Evolutionary conservation across 1,140 invertebrate genomes (phyloP), one percentile per base, ranked within the genome.

Genomic region (Nilaparvata lugens): DNA sequence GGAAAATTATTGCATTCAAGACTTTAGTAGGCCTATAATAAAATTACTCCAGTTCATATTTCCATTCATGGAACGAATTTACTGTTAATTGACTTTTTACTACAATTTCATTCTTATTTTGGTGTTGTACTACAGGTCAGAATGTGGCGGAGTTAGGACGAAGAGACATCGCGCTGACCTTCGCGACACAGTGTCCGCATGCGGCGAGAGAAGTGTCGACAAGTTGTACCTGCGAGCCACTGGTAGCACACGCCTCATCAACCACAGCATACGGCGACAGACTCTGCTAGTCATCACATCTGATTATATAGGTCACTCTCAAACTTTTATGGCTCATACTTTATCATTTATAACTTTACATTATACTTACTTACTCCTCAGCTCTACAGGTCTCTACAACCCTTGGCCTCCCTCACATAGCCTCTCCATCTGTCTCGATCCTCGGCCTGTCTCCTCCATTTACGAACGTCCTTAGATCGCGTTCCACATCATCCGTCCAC

Each of bases 191-290:
- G 35, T 53, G 11, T 58, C 58, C 14, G 43, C 56, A 4, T 82
- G 81, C 61, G 79, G 80, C 0, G 83, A 84, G 73, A 78, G 78
- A 56, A 81, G 82, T 67, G 84, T 88, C 62, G 86, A 88, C 64
- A 77, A 78, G 43, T 69, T 88, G 7, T 88, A 87, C 67, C 72
- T 88, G 53, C 77, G 78, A 62, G 83, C 82, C 2, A 68, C 74
- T 0, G 71, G 71, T 57, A 79, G 65, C 64, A 75, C 71, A 63
- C 74, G 69, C 58, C 31, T 35, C 2, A 35, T 35, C 31, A 70
- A 52, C 66, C 63, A 43, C 21, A 38, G 45, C 11, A 31, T 48
- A 1, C 23, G 25, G 18, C 40, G 57, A 19, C 56, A 64, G 24
- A 64, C 65, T 7, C 53, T 67, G 5, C 61, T 67, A 11, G 79